phyloP scores from a whole-genome alignment of 2,888 invertebrate species.

The Aethes cnicana region DNA sequence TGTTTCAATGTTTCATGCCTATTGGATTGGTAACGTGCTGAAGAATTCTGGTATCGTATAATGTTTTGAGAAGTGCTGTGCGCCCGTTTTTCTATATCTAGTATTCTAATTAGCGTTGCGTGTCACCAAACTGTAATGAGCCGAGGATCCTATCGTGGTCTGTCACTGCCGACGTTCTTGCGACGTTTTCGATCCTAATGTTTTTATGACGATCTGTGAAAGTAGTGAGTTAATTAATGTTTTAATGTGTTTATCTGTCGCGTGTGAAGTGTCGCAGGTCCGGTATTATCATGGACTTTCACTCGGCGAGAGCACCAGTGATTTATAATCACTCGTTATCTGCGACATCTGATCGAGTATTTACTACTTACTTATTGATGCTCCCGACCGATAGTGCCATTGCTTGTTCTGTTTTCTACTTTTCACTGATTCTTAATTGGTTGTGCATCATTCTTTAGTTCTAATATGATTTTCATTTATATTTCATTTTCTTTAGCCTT shows the following conservation, averaged over 20 bases:
- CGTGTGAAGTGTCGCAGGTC: conserved; percentile 55
- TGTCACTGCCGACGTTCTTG: conserved; percentile 36
- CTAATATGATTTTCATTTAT: too few relatives aligned
- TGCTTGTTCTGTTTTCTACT: conserved; percentile 32
- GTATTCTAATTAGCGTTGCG: conserved; percentile 33
- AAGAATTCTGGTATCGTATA: conserved; percentile 16
- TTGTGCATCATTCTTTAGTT: too few relatives aligned
- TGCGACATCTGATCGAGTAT: conserved; percentile 63
- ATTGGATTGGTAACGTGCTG: conserved; percentile 35
- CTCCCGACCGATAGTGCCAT: conserved; percentile 44
- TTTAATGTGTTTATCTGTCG: conserved; percentile 53
- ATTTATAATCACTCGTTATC: conserved; percentile 66
- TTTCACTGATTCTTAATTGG: too few relatives aligned
- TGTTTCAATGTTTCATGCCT: conserved; percentile 48
- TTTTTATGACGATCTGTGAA: conserved; percentile 52
- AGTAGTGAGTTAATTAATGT: conserved; percentile 60
- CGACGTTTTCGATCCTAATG: conserved; percentile 31
- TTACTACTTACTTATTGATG: conserved; percentile 36
- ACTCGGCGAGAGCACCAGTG: conserved; percentile 58
- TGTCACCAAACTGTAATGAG: conserved; percentile 36
- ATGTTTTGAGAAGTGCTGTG: conserved; percentile 20
- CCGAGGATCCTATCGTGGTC: conserved; percentile 38
- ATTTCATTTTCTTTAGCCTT: too few relatives aligned
- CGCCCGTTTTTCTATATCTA: conserved; percentile 19
- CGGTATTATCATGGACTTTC: conserved; percentile 67